phyloP scores from a whole-genome alignment of 1,140 invertebrate species.

The Holcopasites calliopsidis region DNA sequence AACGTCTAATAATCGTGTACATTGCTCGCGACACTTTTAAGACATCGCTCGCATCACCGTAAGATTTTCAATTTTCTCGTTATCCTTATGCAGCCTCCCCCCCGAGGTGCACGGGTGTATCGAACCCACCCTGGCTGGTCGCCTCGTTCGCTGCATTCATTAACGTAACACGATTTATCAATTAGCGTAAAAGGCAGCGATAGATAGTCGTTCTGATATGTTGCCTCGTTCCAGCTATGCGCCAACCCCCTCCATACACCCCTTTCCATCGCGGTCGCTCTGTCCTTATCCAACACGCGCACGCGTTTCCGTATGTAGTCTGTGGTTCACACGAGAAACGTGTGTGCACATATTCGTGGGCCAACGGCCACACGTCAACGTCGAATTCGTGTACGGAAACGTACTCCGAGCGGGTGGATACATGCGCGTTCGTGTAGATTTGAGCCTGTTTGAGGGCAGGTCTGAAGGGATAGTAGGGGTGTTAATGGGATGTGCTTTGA shows the following conservation, averaged over 20 bases:
- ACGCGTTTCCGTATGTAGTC: not conserved
- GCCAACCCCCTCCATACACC: conserved; percentile 24
- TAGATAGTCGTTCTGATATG: conserved; percentile 79
- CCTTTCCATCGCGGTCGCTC: conserved; percentile 1
- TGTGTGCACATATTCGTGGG: not conserved
- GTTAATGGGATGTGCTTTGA: conserved; percentile 31
- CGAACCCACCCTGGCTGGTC: conserved; percentile 35
- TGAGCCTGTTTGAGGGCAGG: not conserved
- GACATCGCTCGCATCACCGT: conserved; percentile 46
- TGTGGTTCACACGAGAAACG: not conserved
- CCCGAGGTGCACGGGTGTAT: conserved; percentile 37
- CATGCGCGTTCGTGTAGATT: not conserved
- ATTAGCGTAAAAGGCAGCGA: conserved; percentile 80
- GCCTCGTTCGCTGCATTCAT: conserved; percentile 72
- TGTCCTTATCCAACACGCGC: conserved; percentile 22
- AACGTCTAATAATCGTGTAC: conserved; percentile 13
- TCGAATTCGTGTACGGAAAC: conserved; percentile 16
- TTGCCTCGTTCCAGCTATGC: conserved; percentile 63
- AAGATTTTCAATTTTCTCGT: conserved; percentile 74
- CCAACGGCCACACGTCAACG: not conserved
- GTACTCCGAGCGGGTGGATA: not conserved
- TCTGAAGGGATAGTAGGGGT: conserved; percentile 3
- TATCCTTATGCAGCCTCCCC: conserved; percentile 61
- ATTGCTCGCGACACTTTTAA: conserved; percentile 37
- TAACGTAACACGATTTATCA: conserved; percentile 80